Base-by-base conservation (phyloP, 1,140 invertebrate genomes). In the Drosophila seguyi region DNA sequence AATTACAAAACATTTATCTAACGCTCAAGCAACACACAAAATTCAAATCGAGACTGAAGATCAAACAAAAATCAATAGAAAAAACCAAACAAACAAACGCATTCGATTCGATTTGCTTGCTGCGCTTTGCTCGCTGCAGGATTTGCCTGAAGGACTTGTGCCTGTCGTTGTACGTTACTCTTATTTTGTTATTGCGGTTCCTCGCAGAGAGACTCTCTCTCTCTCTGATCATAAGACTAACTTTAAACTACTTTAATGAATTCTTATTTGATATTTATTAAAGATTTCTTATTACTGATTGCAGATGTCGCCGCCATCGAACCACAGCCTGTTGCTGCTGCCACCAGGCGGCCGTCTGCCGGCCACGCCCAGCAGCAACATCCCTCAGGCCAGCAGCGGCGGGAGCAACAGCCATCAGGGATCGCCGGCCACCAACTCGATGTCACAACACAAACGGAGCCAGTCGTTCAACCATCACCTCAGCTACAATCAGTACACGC, bases 391-490 rank as follows among this genome's bases (percentile, higher is more conserved):
- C 58, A 71, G 52, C 68, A 81, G n/a, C n/a, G 48, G 48, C 27
- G 65, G 38, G 62, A 67, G 22, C 69, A 63, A 20, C 85, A 88
- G 48, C 65, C 68, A 74, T 22, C 62, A 74, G 81, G 71, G 72
- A 62, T 42, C 84, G 6, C 45, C 72, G 42, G 62, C 78, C 53
- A 74, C 72, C 58, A 81, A 77, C 63, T 67, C 80, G 77, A 90
- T 87, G 88, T 92, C 91, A 90, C 92, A 94, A 93, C 94, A 95
- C 93, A 95, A 95, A 93, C 93, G 94, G 94, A 95, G 94, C 92
- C 94, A 94, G 77, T 95, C 94, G 92, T 95, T 95, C 93, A 95
- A 95, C 92, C 94, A 95, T 91, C 94, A 95, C 83, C 94, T 94
- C 93, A 95, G 94, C 91, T 95, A 94, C 93, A 94, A 94, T 83